Percentiles rank a stretch among this genome's conserved stretches.
Evolutionary conservation across 2,797 vertebrate genomes (phyloP).

Genomic region (Bovichtus variegatus): DNA sequence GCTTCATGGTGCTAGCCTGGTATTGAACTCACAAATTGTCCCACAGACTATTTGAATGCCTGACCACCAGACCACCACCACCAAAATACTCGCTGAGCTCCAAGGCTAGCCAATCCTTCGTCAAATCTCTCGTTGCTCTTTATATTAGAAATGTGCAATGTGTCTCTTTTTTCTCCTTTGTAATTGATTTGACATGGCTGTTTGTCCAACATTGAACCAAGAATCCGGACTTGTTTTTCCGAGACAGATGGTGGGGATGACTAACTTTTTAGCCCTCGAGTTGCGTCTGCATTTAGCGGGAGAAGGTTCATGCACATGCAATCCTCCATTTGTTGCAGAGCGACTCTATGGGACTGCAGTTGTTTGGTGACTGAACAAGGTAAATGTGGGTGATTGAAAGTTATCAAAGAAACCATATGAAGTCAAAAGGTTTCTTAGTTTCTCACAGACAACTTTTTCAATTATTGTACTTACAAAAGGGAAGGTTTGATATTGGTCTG

Average conservation of each 20-base stretch:
- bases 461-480: neutral
- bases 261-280: neutral
- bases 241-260: no score
- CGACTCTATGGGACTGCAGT: neutral
- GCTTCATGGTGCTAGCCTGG: no score
- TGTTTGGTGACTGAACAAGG: neutral
- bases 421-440: neutral
- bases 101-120: neutral
- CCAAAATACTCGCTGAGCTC: neutral
- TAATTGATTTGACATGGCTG: no score
- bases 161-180: no score
- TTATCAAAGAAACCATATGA: neutral
- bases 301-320: neutral
- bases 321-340: neutral
- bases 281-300: neutral
- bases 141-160: no score
- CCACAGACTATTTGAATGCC: no score
- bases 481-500: neutral
- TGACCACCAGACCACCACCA: no score
- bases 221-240: neutral
- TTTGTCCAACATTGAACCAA: neutral
- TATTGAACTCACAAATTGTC: no score
- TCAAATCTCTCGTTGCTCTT: no score
- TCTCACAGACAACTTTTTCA: neutral
- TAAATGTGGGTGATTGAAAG: neutral